Base-by-base conservation (phyloP, 2,888 invertebrate species). In the Eretmocerus hayati region DNA sequence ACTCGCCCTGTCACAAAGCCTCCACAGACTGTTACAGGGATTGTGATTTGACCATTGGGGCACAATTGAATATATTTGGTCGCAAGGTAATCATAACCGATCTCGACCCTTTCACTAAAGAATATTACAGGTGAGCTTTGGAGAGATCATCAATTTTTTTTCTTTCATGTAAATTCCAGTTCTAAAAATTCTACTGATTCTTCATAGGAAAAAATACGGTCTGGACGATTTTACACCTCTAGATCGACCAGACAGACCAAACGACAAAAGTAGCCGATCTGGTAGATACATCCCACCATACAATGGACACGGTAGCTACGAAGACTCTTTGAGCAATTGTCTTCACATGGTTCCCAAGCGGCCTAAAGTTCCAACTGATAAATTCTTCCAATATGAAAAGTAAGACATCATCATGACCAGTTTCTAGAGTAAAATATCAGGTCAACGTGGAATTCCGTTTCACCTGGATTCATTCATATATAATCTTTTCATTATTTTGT, bases 281-380 rank as follows among this genome's bases (percentile, higher is more conserved):
- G 56, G 60, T 40, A 63, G 50, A 57, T 59, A 63, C 23, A 58
- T 67, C 37, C 92, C 93, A 0, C 92, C 92, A 0, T 93, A 89
- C 81, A 93, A 92, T 64, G 93, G 93, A 3, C 91, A 84, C 72
- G 94, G 94, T 0, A 81, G 84, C 0, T 87, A 89, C 64, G 90
- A 90, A 53, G 93, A 94, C 66, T 92, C 92, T 0, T 86, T 90
- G 8, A 85, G 85, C 57, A 92, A 91, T 64, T 92, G 92, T 64
- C 79, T 83, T 41, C 83, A 84, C 0, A 81, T 93, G 1, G 81
- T 87, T 58, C 87, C 89, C 0, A 87, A 86, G 65, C 75, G 88
- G 2, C 87, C 87, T 0, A 81, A 82, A 58, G 75, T 78, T 8
- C 87, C 91, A 68, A 86, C 90, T 59, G 79, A 84, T 48, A 90